phyloP scores from a whole-genome alignment of 1,140 invertebrate genomes.

The Lethrus apterus region DNA sequence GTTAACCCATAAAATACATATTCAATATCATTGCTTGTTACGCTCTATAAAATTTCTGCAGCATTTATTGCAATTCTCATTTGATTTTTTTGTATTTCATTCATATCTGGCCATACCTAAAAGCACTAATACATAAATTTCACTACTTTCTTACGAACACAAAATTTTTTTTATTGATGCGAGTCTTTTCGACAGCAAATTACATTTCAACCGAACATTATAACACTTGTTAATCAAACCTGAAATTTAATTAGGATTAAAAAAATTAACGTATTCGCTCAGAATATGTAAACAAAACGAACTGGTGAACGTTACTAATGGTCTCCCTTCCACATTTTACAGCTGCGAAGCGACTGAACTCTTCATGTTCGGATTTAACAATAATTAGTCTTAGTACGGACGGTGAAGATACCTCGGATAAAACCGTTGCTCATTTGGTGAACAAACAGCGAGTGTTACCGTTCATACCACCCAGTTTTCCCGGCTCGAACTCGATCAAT shows the following conservation, averaged over 20 bases:
- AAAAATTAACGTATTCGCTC: background rate
- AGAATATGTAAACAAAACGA: background rate
- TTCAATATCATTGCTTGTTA: no score
- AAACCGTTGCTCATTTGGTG: slow-evolving; percentile 56
- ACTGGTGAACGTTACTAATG: slow-evolving; percentile 2
- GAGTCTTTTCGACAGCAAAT: no score
- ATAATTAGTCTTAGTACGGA: slow-evolving; percentile 37
- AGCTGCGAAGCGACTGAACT: slow-evolving; percentile 33
- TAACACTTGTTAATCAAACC: slow-evolving; percentile 31
- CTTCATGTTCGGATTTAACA: slow-evolving; percentile 39
- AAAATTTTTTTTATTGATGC: no score
- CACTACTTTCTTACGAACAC: no score
- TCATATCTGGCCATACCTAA: no score
- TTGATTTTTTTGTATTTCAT: no score
- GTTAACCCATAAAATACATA: no score
- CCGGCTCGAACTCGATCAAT: slow-evolving; percentile 60
- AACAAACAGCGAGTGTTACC: slow-evolving; percentile 77
- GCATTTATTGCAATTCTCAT: no score
- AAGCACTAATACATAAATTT: no score
- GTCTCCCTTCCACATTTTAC: slow-evolving; percentile 20
- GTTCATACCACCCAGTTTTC: slow-evolving; percentile 84
- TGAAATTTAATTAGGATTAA: slow-evolving; percentile 19
- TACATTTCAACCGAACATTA: no score
- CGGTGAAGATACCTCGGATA: slow-evolving; percentile 36
- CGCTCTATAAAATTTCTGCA: no score